Evolutionary conservation across 2,797 vertebrate species (phyloP).

Genomic region (Hydrolagus colliei): DNA sequence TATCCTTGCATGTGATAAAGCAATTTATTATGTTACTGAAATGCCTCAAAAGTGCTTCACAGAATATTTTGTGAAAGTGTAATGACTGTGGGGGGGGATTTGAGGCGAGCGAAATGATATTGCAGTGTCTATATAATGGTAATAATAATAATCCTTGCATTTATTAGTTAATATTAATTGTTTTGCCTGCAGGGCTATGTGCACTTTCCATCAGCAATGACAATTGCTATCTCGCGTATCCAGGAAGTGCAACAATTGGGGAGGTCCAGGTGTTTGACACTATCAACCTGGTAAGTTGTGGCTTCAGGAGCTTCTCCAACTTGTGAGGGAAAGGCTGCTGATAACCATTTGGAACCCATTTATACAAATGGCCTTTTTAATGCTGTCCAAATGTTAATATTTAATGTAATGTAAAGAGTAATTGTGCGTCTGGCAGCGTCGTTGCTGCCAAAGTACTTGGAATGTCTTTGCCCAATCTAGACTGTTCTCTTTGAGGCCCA

Average conservation of each 20-base stretch:
- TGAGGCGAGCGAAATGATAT: too few relatives aligned
- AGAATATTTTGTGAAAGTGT: too few relatives aligned
- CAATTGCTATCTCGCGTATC: constrained; percentile 94
- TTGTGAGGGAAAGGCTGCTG: too few relatives aligned
- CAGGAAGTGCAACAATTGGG: constrained; percentile 91
- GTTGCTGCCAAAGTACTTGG: neutral
- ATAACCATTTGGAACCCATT: neutral
- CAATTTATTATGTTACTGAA: too few relatives aligned
- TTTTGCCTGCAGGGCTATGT: constrained; percentile 68
- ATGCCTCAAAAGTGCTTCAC: too few relatives aligned
- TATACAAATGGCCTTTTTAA: neutral
- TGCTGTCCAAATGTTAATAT: neutral
- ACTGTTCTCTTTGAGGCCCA: too few relatives aligned
- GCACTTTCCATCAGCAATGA: constrained; percentile 94
- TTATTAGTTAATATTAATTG: neutral
- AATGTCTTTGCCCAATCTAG: too few relatives aligned
- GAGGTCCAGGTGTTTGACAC: constrained; percentile 98
- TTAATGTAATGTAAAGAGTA: neutral
- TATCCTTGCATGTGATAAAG: too few relatives aligned
- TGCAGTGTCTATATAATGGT: too few relatives aligned
- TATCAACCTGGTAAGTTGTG: constrained; percentile 76
- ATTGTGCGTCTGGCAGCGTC: neutral
- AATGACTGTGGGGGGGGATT: neutral
- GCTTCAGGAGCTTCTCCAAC: neutral
- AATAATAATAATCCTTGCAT: constrained; percentile 7